phyloP scores from a whole-genome alignment of 2,888 invertebrate genomes.

The Cryptus armator region DNA sequence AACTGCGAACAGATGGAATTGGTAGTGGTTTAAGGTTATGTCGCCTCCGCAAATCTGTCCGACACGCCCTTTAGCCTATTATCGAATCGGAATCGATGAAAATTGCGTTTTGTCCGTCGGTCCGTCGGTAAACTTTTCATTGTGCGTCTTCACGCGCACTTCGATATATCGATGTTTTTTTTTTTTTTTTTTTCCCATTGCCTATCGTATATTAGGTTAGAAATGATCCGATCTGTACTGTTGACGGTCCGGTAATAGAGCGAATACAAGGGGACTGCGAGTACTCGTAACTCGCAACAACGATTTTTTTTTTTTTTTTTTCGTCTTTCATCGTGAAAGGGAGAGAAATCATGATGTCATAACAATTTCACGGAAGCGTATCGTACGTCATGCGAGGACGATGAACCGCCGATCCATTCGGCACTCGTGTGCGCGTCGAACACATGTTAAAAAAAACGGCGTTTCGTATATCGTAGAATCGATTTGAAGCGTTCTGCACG shows the following conservation, averaged over 20 bases:
- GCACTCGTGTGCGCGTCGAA: slow-evolving; percentile 41
- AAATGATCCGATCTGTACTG: not conserved
- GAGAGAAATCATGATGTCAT: slow-evolving; percentile 64
- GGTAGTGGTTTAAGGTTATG: too few species aligned
- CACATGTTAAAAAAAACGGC: slow-evolving; percentile 64
- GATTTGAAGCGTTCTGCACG: slow-evolving; percentile 54
- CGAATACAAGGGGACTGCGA: not conserved
- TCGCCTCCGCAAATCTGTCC: too few species aligned
- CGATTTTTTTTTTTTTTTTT: slow-evolving; percentile 19
- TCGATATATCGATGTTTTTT: too few species aligned
- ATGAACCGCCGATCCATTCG: not conserved
- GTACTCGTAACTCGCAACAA: slow-evolving; percentile 30
- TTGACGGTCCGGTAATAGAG: not conserved
- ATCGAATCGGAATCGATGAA: too few species aligned
- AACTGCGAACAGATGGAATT: too few species aligned
- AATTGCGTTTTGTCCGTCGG: too few species aligned
- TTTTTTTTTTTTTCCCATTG: too few species aligned
- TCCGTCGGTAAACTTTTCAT: too few species aligned
- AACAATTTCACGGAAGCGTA: slow-evolving; percentile 62
- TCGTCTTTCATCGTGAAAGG: slow-evolving; percentile 40
- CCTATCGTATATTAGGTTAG: not conserved
- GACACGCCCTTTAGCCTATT: too few species aligned
- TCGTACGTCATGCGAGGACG: slow-evolving; percentile 21
- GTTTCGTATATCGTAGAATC: slow-evolving; percentile 61
- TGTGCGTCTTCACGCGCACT: too few species aligned